phyloP scores from a whole-genome alignment of 92 coral and sea anemone species.

The Zoanthus gigantus region DNA sequence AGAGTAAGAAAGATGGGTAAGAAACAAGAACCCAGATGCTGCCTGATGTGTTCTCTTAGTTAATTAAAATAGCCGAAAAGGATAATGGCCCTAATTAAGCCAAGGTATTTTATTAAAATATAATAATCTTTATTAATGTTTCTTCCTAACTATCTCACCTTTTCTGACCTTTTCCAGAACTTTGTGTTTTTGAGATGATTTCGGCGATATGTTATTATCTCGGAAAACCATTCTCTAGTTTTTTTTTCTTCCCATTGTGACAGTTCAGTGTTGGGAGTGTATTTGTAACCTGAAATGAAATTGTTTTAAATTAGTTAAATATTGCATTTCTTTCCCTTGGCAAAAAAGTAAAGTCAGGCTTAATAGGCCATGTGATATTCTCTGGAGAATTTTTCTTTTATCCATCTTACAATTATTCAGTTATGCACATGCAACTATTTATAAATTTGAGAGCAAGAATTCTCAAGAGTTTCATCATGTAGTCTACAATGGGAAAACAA shows the following conservation, averaged over 20 bases:
- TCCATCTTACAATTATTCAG: slow-evolving; percentile 47
- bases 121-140: slow-evolving; percentile 20
- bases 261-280: slow-evolving; percentile 46
- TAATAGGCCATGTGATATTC: slow-evolving; percentile 5
- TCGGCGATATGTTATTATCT: slow-evolving; percentile 39
- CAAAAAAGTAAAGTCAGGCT: slow-evolving; percentile 27
- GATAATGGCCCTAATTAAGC: slow-evolving; percentile 46
- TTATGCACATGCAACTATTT: neutral
- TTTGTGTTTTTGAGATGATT: slow-evolving; percentile 54
- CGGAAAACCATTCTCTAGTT: slow-evolving; percentile 31
- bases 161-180: slow-evolving; percentile 53
- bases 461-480: slow-evolving; percentile 29
- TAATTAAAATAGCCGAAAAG: slow-evolving; percentile 49
- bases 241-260: slow-evolving; percentile 34
- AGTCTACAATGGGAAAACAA: slow-evolving; percentile 31
- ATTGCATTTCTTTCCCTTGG: slow-evolving; percentile 26
- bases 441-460: neutral
- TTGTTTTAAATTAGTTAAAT: slow-evolving; percentile 22
- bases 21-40: slow-evolving; percentile 49
- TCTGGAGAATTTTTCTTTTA: slow-evolving; percentile 27
- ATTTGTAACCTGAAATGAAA: slow-evolving; percentile 45
- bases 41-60: slow-evolving; percentile 53
- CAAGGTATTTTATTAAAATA: slow-evolving; percentile 21
- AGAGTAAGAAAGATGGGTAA: slow-evolving; percentile 50
- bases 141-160: slow-evolving; percentile 37